Percentiles rank a stretch among this genome's conserved stretches.
Conservation (phyloP, 1,140 invertebrate genomes). For the Amyelois transitella region DNA sequence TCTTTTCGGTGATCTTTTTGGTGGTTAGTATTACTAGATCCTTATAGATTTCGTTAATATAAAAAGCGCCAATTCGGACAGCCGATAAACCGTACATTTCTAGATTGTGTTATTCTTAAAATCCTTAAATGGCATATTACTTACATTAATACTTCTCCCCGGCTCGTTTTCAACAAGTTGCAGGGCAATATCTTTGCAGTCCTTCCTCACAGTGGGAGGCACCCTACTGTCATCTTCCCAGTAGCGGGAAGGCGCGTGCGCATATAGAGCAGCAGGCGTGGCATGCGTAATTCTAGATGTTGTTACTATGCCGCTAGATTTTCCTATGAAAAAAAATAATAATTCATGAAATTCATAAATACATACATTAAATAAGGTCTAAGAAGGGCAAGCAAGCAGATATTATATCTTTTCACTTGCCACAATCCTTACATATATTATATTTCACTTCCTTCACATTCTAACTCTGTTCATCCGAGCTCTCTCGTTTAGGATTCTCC, state of each 20-base stretch:
- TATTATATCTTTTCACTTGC: too few species aligned
- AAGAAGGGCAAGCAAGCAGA: too few species aligned
- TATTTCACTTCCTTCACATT: too few species aligned
- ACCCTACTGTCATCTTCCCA: conserved; percentile 84
- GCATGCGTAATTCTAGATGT: conserved; percentile 85
- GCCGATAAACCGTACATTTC: too few species aligned
- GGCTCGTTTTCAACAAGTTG: conserved; percentile 81
- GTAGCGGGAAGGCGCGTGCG: conserved; percentile 82
- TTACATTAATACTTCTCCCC: conserved; percentile 70
- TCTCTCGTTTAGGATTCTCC: too few species aligned
- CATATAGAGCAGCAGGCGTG: conserved; percentile 85
- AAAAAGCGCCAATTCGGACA: too few species aligned
- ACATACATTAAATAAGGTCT: too few species aligned
- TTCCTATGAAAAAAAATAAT: conserved; percentile 30
- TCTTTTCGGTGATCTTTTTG: too few species aligned
- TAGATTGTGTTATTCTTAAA: background rate
- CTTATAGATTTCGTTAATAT: too few species aligned
- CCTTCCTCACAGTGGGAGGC: conserved; percentile 53
- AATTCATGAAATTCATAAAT: background rate
- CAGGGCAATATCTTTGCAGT: conserved; percentile 72
- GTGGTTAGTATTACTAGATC: too few species aligned
- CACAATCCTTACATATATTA: too few species aligned
- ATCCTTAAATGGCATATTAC: conserved; percentile 9
- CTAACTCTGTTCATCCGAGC: too few species aligned
- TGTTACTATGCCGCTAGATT: conserved; percentile 79